Evolutionary conservation across 2,888 invertebrate genomes (phyloP).

Genomic region (Amblyjoppa proteus): DNA sequence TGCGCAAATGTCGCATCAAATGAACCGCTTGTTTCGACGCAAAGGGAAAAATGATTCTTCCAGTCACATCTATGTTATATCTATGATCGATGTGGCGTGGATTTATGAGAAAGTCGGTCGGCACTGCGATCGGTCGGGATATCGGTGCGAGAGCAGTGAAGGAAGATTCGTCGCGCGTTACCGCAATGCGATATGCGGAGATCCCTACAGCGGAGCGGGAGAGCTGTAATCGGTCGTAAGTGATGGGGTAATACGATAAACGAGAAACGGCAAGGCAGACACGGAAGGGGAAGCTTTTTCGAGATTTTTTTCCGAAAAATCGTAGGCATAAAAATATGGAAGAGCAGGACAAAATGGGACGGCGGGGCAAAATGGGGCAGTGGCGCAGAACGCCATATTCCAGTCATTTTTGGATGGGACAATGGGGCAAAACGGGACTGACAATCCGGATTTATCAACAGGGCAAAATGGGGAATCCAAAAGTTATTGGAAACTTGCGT

Average conservation of each 20-base stretch:
- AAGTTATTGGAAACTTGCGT: too few species aligned
- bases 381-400: too few species aligned
- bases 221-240: constrained; percentile 14
- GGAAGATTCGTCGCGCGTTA: neutral
- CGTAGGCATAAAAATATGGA: too few species aligned
- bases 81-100: constrained; percentile 50
- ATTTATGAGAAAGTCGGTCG: constrained; percentile 16
- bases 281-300: too few species aligned
- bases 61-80: neutral
- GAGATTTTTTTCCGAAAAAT: neutral
- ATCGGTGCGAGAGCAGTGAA: neutral
- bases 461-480: too few species aligned
- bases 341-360: too few species aligned
- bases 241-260: constrained; percentile 9
- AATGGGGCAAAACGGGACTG: too few species aligned
- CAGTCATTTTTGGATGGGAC: too few species aligned
- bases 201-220: neutral
- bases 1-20: constrained; percentile 18
- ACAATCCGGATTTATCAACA: too few species aligned
- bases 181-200: neutral
- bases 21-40: constrained; percentile 51
- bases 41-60: constrained; percentile 24
- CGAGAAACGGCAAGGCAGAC: neutral
- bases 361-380: too few species aligned
- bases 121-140: neutral